These are phyloP conservation scores for Myotis brandtii DNA, from an alignment of 2,113 vertebrate species.

Conservation along the genomic window DNA sequence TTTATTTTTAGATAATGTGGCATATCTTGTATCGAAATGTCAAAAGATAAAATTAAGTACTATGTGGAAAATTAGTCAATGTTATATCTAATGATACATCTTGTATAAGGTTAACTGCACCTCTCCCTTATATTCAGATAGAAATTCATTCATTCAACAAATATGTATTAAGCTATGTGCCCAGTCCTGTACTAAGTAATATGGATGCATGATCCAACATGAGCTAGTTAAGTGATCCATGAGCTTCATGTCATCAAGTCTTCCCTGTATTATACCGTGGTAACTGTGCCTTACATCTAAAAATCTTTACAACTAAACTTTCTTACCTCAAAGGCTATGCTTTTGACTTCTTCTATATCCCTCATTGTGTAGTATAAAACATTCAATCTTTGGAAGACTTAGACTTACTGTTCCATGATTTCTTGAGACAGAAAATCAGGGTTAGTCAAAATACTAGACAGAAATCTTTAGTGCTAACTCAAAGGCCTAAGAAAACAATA, in stretches of 20 bases:
- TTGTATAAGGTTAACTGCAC: not conserved
- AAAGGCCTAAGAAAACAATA: conserved; percentile 8
- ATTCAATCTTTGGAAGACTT: not conserved
- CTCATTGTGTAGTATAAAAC: not conserved
- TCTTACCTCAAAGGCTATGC: not conserved
- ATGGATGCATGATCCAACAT: not conserved
- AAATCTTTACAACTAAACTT: not conserved
- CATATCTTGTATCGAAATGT: conserved; percentile 6
- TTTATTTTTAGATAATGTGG: not conserved
- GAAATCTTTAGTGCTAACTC: not conserved
- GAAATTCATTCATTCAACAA: conserved; percentile 11
- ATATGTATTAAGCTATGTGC: not conserved
- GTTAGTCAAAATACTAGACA: not conserved
- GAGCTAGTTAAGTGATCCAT: not conserved
- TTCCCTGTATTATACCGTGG: not conserved
- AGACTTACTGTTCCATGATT: conserved; percentile 2
- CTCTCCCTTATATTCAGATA: not conserved
- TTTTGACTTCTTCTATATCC: not conserved
- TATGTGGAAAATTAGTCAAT: not conserved
- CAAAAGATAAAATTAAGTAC: not conserved
- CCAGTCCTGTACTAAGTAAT: not conserved
- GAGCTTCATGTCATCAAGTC: not conserved
- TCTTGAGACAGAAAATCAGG: not conserved
- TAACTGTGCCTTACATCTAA: not conserved
- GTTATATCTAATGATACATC: not conserved